phyloP scores from a whole-genome alignment of 2,888 invertebrate species.

The Steromphala cineraria region DNA sequence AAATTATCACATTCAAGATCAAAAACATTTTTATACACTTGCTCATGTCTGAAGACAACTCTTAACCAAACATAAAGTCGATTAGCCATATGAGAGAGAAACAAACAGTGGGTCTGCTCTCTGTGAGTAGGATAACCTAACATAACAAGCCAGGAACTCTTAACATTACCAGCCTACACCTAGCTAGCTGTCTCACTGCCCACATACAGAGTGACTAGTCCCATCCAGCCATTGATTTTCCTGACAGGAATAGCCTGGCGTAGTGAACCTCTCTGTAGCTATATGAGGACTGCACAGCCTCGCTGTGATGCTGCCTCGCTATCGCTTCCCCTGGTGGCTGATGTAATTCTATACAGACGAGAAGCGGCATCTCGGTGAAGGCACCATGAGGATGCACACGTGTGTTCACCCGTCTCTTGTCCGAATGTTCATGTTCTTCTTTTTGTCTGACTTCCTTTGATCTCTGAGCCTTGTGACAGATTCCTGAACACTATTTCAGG shows the following conservation, averaged over 20 bases:
- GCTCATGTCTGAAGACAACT: no score
- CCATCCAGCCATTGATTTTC: neutral
- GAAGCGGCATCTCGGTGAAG: neutral
- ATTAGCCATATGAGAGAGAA: no score
- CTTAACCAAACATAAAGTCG: no score
- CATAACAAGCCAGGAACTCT: no score
- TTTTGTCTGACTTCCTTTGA: neutral
- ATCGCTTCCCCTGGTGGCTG: neutral
- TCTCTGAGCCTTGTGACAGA: neutral
- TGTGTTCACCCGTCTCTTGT: constrained; percentile 4
- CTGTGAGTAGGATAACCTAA: no score
- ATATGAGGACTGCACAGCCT: neutral
- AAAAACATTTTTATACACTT: no score
- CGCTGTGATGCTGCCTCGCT: neutral
- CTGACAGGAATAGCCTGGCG: neutral
- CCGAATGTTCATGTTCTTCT: constrained; percentile 6
- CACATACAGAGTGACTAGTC: no score
- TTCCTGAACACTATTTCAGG: neutral
- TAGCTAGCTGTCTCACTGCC: no score
- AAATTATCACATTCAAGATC: no score
- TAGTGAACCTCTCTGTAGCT: neutral
- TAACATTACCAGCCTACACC: no score
- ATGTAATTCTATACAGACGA: neutral
- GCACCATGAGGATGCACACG: constrained; percentile 3
- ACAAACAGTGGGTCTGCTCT: no score